Percentiles rank a stretch among this genome's conserved stretches.
Conservation (phyloP, 2,797 vertebrate genomes). For the Morus bassanus region DNA sequence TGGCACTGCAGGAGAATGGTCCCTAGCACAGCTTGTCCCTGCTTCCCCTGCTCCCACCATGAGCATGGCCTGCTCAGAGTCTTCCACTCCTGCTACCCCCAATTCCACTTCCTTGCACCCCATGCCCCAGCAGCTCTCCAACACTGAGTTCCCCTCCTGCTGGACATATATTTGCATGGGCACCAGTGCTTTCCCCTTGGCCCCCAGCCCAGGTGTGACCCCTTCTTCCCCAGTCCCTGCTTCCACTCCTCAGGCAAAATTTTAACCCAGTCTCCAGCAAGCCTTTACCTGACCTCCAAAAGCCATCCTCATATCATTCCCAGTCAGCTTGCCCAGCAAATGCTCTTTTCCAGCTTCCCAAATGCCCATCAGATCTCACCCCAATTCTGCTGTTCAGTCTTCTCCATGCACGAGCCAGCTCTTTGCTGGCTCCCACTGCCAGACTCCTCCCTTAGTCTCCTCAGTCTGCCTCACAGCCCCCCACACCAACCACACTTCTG, state of each 20-base stretch:
- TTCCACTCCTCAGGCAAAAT: background rate
- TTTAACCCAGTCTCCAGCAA: background rate
- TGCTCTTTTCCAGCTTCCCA: background rate
- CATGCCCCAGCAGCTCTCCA: background rate
- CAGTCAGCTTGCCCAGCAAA: background rate
- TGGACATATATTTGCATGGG: background rate
- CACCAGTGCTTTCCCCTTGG: background rate
- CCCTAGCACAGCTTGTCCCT: background rate
- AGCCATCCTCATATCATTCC: background rate
- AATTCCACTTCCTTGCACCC: background rate
- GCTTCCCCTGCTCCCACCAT: background rate
- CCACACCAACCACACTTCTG: background rate
- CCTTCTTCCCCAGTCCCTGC: background rate
- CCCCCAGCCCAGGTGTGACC: background rate
- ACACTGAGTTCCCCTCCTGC: background rate
- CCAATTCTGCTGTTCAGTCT: background rate
- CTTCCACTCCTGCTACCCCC: background rate
- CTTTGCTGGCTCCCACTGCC: background rate
- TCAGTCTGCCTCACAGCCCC: slow-evolving; percentile 11
- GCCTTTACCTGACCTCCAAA: slow-evolving; percentile 3
- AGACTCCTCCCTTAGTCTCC: slow-evolving; percentile 40
- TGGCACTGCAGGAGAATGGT: background rate
- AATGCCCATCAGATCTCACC: background rate
- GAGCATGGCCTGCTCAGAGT: background rate
- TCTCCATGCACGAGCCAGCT: background rate